These are phyloP conservation scores for Melanerpes aurifrons DNA, from an alignment of 2,113 vertebrate species.

Conservation along the genomic window DNA sequence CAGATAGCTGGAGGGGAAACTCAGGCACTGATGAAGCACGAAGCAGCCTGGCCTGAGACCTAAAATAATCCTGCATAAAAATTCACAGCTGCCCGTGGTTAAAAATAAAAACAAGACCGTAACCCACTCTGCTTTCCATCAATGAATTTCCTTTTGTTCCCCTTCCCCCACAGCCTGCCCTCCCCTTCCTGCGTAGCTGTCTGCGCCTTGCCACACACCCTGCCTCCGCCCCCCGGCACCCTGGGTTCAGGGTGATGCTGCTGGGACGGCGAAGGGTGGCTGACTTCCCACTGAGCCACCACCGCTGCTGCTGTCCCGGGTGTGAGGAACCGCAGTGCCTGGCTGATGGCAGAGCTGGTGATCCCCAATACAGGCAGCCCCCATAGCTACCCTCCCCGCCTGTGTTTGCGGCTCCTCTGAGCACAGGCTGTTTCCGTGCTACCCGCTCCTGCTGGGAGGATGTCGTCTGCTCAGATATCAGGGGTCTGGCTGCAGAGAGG, in stretches of 20 bases:
- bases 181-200: not conserved
- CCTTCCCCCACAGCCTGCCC: not conserved
- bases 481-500: not conserved
- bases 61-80: slow-evolving; percentile 36
- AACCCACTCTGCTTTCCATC: not conserved
- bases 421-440: fast-evolving
- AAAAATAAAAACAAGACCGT: slow-evolving; percentile 39
- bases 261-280: fast-evolving
- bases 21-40: not conserved
- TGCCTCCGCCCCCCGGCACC: not conserved
- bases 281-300: fast-evolving
- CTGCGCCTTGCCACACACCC: not conserved
- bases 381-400: fast-evolving
- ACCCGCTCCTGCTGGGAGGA: not conserved
- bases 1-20: slow-evolving; percentile 35
- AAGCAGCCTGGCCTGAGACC: slow-evolving; percentile 15
- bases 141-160: slow-evolving; percentile 19
- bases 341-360: fast-evolving
- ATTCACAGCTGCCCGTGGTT: not conserved
- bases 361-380: fast-evolving
- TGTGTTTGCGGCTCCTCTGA: not conserved
- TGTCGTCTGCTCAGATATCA: not conserved
- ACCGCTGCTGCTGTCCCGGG: fast-evolving
- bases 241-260: fast-evolving
- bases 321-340: too few relatives aligned